phyloP scores from a whole-genome alignment of 2,797 vertebrate species.

The Lepus townsendii region DNA sequence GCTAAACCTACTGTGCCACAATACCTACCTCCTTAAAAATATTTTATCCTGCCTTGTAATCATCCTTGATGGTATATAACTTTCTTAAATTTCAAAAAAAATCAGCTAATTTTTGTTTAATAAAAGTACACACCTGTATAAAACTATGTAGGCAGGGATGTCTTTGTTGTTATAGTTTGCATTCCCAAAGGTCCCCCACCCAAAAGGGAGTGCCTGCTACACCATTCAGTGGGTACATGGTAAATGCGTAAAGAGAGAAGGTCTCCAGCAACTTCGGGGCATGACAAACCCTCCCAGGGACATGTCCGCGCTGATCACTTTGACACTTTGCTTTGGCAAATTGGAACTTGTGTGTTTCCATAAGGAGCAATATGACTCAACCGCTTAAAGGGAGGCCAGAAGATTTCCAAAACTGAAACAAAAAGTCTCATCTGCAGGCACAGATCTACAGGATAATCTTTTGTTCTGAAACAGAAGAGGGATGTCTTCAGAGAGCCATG shows the following conservation, averaged over 20 bases:
- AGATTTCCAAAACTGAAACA: constrained; percentile 41
- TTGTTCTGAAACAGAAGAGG: constrained; percentile 44
- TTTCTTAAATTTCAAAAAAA: neutral
- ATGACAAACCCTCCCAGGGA: constrained; percentile 12
- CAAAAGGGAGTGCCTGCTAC: constrained; percentile 31
- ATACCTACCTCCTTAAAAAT: neutral
- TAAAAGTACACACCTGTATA: neutral
- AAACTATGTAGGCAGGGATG: neutral
- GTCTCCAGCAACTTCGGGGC: neutral
- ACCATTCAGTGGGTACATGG: neutral
- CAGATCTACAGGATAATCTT: constrained; percentile 10
- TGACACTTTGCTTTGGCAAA: constrained; percentile 49
- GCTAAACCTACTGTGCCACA: too few relatives aligned
- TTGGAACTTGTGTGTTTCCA: constrained; percentile 59
- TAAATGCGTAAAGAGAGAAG: neutral
- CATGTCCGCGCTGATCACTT: neutral
- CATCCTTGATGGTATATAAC: neutral
- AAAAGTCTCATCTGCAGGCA: neutral
- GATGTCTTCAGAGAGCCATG: neutral
- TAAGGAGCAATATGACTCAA: constrained; percentile 43
- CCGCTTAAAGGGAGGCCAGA: constrained; percentile 28
- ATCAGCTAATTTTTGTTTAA: neutral
- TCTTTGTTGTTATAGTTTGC: constrained; percentile 41
- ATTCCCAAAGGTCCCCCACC: neutral
- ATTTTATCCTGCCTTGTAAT: constrained; percentile 13